Evolutionary conservation across 2,797 vertebrate genomes (phyloP).

Genomic region (Halcyon leucocephala): DNA sequence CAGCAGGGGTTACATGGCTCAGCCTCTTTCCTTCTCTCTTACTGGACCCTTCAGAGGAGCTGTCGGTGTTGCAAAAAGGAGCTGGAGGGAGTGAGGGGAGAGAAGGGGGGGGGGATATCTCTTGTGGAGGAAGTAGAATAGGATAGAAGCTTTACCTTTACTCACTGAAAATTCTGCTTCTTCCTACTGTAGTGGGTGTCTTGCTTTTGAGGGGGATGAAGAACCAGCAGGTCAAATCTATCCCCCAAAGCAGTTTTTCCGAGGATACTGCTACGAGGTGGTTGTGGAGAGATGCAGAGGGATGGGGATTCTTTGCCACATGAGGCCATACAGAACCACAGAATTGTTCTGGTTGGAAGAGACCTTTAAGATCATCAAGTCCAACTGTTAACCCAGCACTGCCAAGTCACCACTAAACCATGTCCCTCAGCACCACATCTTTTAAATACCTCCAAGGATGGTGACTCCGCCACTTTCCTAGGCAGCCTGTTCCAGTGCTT

Average conservation of each 20-base stretch:
- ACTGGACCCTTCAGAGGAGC: not conserved
- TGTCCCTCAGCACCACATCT: not conserved
- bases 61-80: accelerated
- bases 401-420: not conserved
- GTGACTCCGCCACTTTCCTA: not conserved
- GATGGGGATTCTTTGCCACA: accelerated
- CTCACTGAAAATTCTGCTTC: not conserved
- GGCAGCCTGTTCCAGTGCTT: not conserved
- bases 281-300: accelerated
- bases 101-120: not conserved
- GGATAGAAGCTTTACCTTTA: not conserved
- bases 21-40: not conserved
- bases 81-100: not conserved
- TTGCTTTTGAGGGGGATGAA: not conserved
- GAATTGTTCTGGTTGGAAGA: not conserved
- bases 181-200: not conserved
- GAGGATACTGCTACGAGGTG: accelerated
- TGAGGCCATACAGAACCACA: not conserved
- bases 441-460: not conserved
- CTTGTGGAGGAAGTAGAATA: not conserved
- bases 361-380: not conserved
- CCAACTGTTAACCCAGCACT: not conserved
- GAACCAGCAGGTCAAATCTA: not conserved
- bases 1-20: not conserved
- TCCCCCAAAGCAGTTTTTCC: not conserved